These are phyloP conservation scores for Speoplatyrhinus poulsoni DNA, from an alignment of 2,113 vertebrate species.

Conservation along the genomic window DNA sequence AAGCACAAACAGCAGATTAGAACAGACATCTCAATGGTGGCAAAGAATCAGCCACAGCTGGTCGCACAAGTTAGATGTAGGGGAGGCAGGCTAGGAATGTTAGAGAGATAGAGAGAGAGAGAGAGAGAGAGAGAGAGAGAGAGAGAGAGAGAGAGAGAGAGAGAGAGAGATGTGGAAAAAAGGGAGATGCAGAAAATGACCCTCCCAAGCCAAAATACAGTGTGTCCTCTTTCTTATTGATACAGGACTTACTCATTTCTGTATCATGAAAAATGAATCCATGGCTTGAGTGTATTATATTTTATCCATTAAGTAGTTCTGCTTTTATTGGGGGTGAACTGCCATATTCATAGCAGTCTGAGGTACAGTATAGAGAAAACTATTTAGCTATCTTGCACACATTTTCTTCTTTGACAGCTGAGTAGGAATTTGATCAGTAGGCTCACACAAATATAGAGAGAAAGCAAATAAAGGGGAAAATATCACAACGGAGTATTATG, in stretches of 20 bases:
- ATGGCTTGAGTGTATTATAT: too few species aligned
- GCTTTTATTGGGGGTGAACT: too few species aligned
- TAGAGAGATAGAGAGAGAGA: too few species aligned
- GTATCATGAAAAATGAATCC: too few species aligned
- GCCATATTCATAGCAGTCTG: too few species aligned
- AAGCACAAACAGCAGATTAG: slow-evolving; percentile 78
- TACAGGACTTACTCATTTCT: too few species aligned
- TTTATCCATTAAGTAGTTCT: too few species aligned
- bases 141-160: slow-evolving; percentile 26
- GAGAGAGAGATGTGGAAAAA: slow-evolving; percentile 22
- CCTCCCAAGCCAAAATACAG: background rate
- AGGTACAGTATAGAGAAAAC: too few species aligned
- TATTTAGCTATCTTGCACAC: background rate
- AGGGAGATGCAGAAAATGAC: background rate
- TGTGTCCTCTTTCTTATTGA: slow-evolving; percentile 5
- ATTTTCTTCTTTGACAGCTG: background rate
- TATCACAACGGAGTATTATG: too few species aligned
- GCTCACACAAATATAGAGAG: background rate
- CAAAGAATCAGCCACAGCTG: slow-evolving; percentile 61
- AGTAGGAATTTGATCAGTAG: background rate
- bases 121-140: slow-evolving; percentile 19
- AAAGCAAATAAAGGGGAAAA: background rate
- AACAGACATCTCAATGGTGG: slow-evolving; percentile 70
- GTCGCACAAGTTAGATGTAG: slow-evolving; percentile 52
- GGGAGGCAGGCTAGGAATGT: slow-evolving; percentile 13